These are phyloP conservation scores for Sepiola atlantica DNA, from an alignment of 2,888 invertebrate genomes.

Conservation along the genomic window DNA sequence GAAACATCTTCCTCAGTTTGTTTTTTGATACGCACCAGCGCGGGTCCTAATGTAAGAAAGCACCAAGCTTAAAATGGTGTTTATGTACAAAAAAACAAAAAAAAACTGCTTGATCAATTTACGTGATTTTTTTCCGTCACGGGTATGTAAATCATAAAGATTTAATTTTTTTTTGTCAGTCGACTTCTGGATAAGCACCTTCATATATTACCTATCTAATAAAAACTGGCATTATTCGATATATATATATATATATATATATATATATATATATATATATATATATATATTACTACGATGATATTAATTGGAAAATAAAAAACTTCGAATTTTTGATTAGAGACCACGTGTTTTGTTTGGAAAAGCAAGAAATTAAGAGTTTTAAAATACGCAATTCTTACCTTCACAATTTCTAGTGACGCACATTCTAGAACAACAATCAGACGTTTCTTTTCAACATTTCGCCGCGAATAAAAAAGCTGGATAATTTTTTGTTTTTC, in stretches of 20 bases:
- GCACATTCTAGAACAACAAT: slow-evolving; percentile 95
- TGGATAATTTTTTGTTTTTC: slow-evolving; percentile 56
- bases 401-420: slow-evolving; percentile 96
- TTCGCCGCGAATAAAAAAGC: slow-evolving; percentile 85
- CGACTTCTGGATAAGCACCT: too few relatives aligned
- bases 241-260: not conserved
- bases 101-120: too few relatives aligned
- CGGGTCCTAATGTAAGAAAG: too few relatives aligned
- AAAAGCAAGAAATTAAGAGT: not conserved
- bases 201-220: not conserved
- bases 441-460: slow-evolving; percentile 85
- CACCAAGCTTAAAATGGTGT: too few relatives aligned
- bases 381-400: slow-evolving; percentile 71
- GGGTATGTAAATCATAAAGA: too few relatives aligned
- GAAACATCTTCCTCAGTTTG: too few relatives aligned
- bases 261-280: not conserved
- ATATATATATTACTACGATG: too few relatives aligned
- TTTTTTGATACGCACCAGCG: too few relatives aligned
- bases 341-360: not conserved
- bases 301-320: not conserved
- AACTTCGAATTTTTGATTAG: not conserved
- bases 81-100: too few relatives aligned
- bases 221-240: not conserved
- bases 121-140: too few relatives aligned
- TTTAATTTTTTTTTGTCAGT: too few relatives aligned